Conservation (phyloP, 2,113 vertebrate species). For the Motacilla tschutschensis region DNA sequence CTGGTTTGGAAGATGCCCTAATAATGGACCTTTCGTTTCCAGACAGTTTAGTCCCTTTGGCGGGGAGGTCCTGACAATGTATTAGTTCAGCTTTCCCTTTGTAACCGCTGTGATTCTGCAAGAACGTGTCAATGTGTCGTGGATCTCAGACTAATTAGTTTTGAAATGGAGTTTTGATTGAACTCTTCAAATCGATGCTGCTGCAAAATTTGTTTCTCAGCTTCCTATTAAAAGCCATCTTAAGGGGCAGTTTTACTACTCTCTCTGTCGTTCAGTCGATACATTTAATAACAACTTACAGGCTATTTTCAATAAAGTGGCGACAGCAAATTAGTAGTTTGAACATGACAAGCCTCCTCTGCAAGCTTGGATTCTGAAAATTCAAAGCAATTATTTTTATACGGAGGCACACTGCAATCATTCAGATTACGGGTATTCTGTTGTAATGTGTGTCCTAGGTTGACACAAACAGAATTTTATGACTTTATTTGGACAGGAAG, state of each 20-base stretch:
- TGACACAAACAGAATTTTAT: slow-evolving; percentile 74
- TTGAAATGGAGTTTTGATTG: slow-evolving; percentile 99
- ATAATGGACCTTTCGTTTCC: slow-evolving; percentile 14
- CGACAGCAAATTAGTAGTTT: slow-evolving; percentile 88
- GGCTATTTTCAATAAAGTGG: slow-evolving; percentile 89
- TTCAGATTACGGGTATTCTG: slow-evolving; percentile 76
- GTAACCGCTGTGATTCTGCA: slow-evolving; percentile 77
- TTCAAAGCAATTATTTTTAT: slow-evolving; percentile 85
- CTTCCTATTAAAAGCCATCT: slow-evolving; percentile 93
- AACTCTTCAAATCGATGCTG: slow-evolving; percentile 97
- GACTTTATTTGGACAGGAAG: slow-evolving; percentile 74
- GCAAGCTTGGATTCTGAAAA: slow-evolving; percentile 81
- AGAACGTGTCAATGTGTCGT: slow-evolving; percentile 88
- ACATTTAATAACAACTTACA: slow-evolving; percentile 90
- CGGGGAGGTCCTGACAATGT: slow-evolving; percentile 70
- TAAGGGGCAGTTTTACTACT: slow-evolving; percentile 89
- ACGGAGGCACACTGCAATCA: slow-evolving; percentile 73
- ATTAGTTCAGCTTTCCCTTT: slow-evolving; percentile 77
- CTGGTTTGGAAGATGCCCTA: background rate
- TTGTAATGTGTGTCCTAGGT: slow-evolving; percentile 61
- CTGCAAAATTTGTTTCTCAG: slow-evolving; percentile 96
- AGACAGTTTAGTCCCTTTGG: slow-evolving; percentile 40
- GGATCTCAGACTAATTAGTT: slow-evolving; percentile 99
- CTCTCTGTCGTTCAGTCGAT: slow-evolving; percentile 87
- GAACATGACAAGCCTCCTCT: slow-evolving; percentile 86